Conservation (phyloP, 2,888 invertebrate species). For the Oxytorus armatus region DNA sequence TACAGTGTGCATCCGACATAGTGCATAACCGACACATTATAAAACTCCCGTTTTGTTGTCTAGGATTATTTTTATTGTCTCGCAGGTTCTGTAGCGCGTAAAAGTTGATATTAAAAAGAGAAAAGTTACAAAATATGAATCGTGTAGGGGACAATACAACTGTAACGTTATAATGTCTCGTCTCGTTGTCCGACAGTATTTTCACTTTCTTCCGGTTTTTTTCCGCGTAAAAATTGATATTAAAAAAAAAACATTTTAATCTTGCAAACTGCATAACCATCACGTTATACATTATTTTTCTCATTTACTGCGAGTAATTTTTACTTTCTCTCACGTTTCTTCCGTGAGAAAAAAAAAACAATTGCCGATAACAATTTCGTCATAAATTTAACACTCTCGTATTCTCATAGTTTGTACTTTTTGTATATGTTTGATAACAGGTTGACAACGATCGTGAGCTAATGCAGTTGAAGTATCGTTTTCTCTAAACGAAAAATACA, state of each 20-base stretch:
- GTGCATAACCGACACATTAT: too few species aligned
- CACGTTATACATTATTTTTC: conserved; percentile 10
- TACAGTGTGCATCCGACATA: conserved; percentile 1
- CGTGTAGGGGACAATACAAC: background rate
- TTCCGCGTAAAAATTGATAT: background rate
- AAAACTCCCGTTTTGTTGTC: conserved; percentile 7
- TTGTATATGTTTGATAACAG: conserved; percentile 37
- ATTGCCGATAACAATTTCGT: too few species aligned
- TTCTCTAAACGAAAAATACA: background rate
- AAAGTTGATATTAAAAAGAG: background rate
- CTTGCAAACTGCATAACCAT: background rate
- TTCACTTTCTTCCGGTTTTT: background rate
- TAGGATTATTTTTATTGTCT: conserved; percentile 5
- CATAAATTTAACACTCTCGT: too few species aligned
- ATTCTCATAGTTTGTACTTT: conserved; percentile 3
- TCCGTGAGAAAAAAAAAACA: too few species aligned
- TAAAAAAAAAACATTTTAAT: conserved; percentile 2
- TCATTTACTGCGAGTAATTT: background rate
- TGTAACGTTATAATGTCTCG: conserved; percentile 1
- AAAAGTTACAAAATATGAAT: background rate
- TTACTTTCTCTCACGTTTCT: background rate
- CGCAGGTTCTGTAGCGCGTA: conserved; percentile 29
- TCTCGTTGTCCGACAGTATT: background rate
- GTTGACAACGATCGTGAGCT: conserved; percentile 28
- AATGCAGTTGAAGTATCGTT: background rate